phyloP scores from a whole-genome alignment of 2,888 invertebrate genomes.

The Rhodophaea formosa region DNA sequence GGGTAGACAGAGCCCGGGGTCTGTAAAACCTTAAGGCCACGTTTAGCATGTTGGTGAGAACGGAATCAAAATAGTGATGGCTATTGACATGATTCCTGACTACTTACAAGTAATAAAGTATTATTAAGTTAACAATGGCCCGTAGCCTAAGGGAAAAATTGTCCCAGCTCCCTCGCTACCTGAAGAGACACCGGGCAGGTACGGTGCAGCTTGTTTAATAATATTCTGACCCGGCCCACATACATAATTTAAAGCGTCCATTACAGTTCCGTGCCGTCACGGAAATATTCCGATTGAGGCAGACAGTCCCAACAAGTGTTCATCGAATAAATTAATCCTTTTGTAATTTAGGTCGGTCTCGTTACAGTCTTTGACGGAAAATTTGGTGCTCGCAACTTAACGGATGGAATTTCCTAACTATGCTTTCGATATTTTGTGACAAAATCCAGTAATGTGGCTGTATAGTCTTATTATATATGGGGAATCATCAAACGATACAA shows the following conservation, averaged over 20 bases:
- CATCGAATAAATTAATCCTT: slow-evolving; percentile 18
- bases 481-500: no score
- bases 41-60: no score
- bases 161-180: background rate
- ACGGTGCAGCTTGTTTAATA: slow-evolving; percentile 38
- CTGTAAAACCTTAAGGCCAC: no score
- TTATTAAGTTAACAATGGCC: no score
- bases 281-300: slow-evolving; percentile 43
- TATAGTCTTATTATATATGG: no score
- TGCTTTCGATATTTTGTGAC: no score
- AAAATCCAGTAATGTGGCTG: no score
- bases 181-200: slow-evolving; percentile 7
- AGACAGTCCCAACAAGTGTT: slow-evolving; percentile 16
- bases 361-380: background rate
- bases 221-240: slow-evolving; percentile 51
- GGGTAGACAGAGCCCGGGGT: no score
- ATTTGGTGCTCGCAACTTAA: background rate
- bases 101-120: no score
- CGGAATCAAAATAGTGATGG: no score
- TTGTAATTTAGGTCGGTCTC: slow-evolving; percentile 14
- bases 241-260: slow-evolving; percentile 55
- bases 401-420: background rate
- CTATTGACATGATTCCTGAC: no score
- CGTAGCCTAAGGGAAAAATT: no score
- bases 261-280: slow-evolving; percentile 48